phyloP scores from a whole-genome alignment of 1,140 invertebrate species.

The Drosophila sp. region DNA sequence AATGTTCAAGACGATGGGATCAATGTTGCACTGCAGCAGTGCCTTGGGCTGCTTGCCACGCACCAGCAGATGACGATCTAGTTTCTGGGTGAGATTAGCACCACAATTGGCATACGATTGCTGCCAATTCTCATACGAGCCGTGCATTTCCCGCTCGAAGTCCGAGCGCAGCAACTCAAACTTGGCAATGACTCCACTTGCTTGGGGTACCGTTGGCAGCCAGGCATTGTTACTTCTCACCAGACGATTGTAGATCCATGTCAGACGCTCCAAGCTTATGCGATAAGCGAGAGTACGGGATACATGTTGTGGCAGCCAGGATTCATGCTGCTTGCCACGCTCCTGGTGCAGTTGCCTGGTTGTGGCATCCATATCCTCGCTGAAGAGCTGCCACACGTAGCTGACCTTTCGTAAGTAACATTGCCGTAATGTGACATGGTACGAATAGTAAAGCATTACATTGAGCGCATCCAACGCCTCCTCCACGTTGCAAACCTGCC shows the following conservation, averaged over 20 bases:
- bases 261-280: conserved; percentile 70
- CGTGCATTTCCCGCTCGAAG: conserved; percentile 57
- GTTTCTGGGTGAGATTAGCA: conserved; percentile 85
- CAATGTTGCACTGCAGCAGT: conserved; percentile 92
- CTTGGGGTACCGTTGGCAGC: conserved; percentile 68
- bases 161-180: conserved; percentile 63
- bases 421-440: conserved; percentile 87
- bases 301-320: conserved; percentile 89
- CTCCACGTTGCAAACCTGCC: conserved; percentile 89
- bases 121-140: conserved; percentile 87
- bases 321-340: conserved; percentile 87
- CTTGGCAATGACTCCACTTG: conserved; percentile 49
- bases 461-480: conserved; percentile 90
- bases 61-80: conserved; percentile 90
- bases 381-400: conserved; percentile 90
- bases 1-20: conserved; percentile 83
- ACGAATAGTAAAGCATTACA: conserved; percentile 89
- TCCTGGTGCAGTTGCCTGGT: conserved; percentile 89
- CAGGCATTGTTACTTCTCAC: conserved; percentile 52
- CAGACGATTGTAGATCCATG: conserved; percentile 61
- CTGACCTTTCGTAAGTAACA: conserved; percentile 88
- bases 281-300: conserved; percentile 85
- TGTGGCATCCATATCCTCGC: conserved; percentile 89
- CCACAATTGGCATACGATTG: conserved; percentile 84
- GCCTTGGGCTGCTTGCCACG: conserved; percentile 87